Evolutionary conservation across 2,888 invertebrate genomes (phyloP), one percentile per base, ranked within the genome.

Genomic region (Dichetophora obliterata): DNA sequence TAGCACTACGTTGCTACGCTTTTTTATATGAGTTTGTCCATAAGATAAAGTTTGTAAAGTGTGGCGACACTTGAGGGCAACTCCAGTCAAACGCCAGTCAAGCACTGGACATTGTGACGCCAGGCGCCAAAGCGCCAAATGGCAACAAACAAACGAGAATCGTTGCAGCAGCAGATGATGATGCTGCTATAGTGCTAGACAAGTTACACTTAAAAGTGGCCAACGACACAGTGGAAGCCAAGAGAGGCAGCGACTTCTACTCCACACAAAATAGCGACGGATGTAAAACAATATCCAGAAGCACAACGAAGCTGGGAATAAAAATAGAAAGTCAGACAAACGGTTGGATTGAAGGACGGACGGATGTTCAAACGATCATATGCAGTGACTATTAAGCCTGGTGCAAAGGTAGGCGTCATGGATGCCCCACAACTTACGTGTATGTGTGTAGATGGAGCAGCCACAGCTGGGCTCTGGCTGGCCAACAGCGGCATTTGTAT

Each of bases 111-210:
- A 80, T 77, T 78, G 74, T 83, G 83, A 83, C 82, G 82, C 82
- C 82, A 82, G 84, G 84, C 85, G 86, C 85, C 85, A 84, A 82
- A 79, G 84, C 85, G 86, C 85, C 85, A 84, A 82, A 79, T 77
- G 79, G 75, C 68, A 80, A 72, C 65, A 75, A 59, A 52, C 74
- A 65, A 74, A 74, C 43, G 54, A 74, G 6, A 65, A 16, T 72
- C 48, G 24, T 9, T 43, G 43, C 16, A 61, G 24, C 61, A 59
- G 37, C 59, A 43, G 57, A 22, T 27, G 48, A 22, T 24, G 48
- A 24, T 48, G 68, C 11, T 37, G 61, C 31, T 61, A 61, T 24
- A 24, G 24, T 27, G 19, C 72, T 68, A 68, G 68, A 68, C 68
- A 68, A 50, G 48, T 50, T 22, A 50, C 50, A 68, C 50, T 68